Evolutionary conservation across 1,140 invertebrate species (phyloP).

Genomic region (Lamellibrachia luymesi): DNA sequence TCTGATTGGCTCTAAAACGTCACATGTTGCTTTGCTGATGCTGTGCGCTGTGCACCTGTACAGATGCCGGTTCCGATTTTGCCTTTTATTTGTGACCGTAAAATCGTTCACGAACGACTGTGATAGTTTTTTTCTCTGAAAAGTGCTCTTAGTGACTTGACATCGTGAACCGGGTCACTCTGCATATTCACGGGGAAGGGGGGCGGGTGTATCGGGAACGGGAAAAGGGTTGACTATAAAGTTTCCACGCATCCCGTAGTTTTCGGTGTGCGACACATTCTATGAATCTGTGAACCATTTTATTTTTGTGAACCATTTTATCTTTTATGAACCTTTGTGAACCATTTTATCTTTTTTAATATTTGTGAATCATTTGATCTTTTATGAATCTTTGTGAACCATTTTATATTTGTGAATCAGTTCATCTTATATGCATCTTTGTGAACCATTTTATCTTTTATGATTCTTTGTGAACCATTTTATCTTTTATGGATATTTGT

Average conservation of each 20-base stretch:
- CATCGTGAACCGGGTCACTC: neutral
- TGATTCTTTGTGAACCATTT: neutral
- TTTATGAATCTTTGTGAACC: neutral
- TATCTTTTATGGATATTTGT: neutral
- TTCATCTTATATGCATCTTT: neutral
- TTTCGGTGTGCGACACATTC: neutral
- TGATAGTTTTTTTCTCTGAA: conserved; percentile 5
- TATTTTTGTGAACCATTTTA: neutral
- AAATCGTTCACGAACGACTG: neutral
- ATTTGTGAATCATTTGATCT: neutral
- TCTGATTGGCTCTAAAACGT: neutral
- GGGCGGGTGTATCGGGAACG: neutral
- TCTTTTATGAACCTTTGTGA: neutral
- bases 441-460: neutral
- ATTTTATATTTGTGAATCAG: neutral
- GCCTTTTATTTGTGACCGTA: neutral
- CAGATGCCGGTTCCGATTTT: neutral
- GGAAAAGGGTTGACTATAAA: neutral
- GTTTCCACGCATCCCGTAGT: neutral
- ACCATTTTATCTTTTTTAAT: too few species aligned
- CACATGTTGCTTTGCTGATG: neutral
- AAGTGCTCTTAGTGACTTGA: neutral
- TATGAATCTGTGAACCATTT: neutral
- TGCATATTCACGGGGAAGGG: neutral
- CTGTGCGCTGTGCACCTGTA: neutral